Evolutionary conservation across 2,113 vertebrate genomes (phyloP), one percentile per base, ranked within the genome.

Genomic region (Aix galericulata): DNA sequence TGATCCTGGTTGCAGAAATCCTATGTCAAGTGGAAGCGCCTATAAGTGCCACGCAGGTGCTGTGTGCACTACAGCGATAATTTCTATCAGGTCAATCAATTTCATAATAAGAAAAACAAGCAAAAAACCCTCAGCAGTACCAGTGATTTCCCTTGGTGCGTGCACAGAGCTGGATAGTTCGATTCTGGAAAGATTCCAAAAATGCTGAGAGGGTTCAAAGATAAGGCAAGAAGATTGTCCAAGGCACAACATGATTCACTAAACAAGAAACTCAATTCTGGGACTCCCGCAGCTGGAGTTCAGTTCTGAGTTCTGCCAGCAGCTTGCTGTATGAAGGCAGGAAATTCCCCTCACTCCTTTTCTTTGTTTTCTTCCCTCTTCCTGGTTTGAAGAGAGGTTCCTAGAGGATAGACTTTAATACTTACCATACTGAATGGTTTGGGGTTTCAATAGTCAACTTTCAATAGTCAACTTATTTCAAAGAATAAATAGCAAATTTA

Each of bases 51-150:
- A 1, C 52, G 32, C 38, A 53, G 38, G 16, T 60, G 29, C 32
- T 48, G 22, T 1, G 3, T 74, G 26, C 11, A 6, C 63, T 44
- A 21, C 21, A 66, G 17, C 36, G 68, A 55, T 46, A 0, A 1
- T 34, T 89, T 79, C 34, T 68, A 5, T 55, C 29, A 38, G 8
- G 18, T 27, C 29, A 26, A 13, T 72, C 18, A 66, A 8, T 40
- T 75, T 85, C 48, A 46, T 81, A 56, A 46, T 82, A 83, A 60
- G 15, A 22, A 89, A 86, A 77, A 29, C 13, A 29, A 55, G 2
- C 20, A 27, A 62, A 20, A 64, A 29, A 40, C 52, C 52, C 13
- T 20, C 11, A 13, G 17, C 25, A 29, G 13, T 29, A 40, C 15
- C 2, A 0, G 1, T 40, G 3, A 31, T 83, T 91, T 92, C 15